A percentile compares a stretch with the other conserved stretches of the same genome.
These are phyloP conservation scores for Pseudonaja textilis DNA, from an alignment of 2,113 vertebrate species.

Conservation along the genomic window DNA sequence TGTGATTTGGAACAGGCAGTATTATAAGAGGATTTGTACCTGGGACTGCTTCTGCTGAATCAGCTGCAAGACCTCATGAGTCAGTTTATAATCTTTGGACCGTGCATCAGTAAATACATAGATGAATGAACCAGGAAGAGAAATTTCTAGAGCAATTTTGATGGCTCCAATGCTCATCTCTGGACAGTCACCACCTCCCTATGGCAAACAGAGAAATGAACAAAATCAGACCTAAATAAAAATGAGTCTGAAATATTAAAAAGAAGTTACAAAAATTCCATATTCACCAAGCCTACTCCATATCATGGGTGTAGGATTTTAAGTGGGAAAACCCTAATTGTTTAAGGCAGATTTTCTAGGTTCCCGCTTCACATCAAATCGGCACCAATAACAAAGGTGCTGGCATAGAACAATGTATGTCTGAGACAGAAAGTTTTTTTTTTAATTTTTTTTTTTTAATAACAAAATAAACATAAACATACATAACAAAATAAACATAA, in stretches of 20 bases:
- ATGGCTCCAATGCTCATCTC: conserved; percentile 99
- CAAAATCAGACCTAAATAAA: background rate
- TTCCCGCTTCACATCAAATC: background rate
- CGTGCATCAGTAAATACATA: conserved; percentile 98
- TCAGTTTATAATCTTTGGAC: conserved; percentile 93
- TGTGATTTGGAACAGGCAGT: background rate
- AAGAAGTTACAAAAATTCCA: background rate
- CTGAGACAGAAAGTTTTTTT: background rate
- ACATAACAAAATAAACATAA: no score
- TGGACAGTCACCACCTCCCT: conserved; percentile 98
- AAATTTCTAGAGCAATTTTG: conserved; percentile 97
- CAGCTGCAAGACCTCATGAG: conserved; percentile 92
- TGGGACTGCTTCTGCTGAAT: conserved; percentile 99
- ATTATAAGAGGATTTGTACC: conserved; percentile 60
- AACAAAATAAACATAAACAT: no score
- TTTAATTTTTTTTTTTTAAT: no score
- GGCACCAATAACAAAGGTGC: background rate
- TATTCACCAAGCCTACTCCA: background rate
- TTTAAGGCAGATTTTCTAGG: background rate
- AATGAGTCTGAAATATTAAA: background rate
- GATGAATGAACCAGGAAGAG: conserved; percentile 93
- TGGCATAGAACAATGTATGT: background rate
- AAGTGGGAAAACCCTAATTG: background rate
- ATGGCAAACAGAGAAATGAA: conserved; percentile 24
- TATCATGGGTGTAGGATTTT: background rate